A percentile compares a stretch with the other conserved stretches of the same genome.
phyloP scores from a whole-genome alignment of 1,140 invertebrate species.

The Spodoptera frugiperda region DNA sequence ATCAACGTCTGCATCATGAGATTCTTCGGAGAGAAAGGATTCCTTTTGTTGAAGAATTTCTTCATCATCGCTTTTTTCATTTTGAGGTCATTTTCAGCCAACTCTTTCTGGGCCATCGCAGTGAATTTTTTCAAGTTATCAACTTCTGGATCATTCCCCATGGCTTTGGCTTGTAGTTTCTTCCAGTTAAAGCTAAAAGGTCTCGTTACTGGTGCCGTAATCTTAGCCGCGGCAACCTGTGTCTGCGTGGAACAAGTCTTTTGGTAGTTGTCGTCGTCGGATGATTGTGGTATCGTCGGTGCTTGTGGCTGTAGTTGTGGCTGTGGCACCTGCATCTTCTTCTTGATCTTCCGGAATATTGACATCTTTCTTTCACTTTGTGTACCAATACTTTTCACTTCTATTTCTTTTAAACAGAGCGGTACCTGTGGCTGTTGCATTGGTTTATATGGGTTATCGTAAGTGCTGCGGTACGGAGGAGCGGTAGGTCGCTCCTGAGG shows the following conservation, averaged over 20 bases:
- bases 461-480: slow-evolving; percentile 58
- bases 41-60: slow-evolving; percentile 77
- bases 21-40: slow-evolving; percentile 77
- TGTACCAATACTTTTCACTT: slow-evolving; percentile 77
- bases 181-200: slow-evolving; percentile 67
- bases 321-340: slow-evolving; percentile 54
- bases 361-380: slow-evolving; percentile 75
- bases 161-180: slow-evolving; percentile 64
- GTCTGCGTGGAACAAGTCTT: slow-evolving; percentile 55
- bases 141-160: slow-evolving; percentile 18
- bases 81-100: slow-evolving; percentile 69
- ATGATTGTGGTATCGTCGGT: background rate
- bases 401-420: slow-evolving; percentile 79
- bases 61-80: slow-evolving; percentile 72
- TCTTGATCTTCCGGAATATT: slow-evolving; percentile 67
- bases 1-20: slow-evolving; percentile 73
- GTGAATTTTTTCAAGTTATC: slow-evolving; percentile 60
- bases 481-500: slow-evolving; percentile 48
- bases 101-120: slow-evolving; percentile 66
- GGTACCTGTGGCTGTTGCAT: slow-evolving; percentile 64
- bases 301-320: background rate
- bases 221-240: slow-evolving; percentile 30
- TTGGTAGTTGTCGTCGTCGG: slow-evolving; percentile 26
- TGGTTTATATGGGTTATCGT: slow-evolving; percentile 55
- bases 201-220: slow-evolving; percentile 49